These are phyloP conservation scores for Psilanteris sp. DNA, from an alignment of 1,140 invertebrate species.

Conservation along the genomic window DNA sequence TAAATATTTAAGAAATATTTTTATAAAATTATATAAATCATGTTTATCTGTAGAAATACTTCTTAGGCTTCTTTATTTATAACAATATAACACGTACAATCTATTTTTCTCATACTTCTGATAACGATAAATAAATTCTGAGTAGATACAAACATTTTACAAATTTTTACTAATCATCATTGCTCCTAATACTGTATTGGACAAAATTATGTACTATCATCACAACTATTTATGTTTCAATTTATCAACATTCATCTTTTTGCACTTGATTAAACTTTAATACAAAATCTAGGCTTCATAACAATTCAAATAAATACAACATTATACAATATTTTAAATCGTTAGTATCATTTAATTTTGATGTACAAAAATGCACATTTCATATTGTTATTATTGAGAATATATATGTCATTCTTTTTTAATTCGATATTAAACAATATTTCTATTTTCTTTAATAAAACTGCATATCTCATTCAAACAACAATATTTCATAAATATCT, in stretches of 20 bases:
- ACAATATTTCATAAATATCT: constrained; percentile 42
- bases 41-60: constrained; percentile 47
- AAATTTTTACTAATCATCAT: constrained; percentile 45
- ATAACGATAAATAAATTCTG: constrained; percentile 57
- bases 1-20: too few species aligned
- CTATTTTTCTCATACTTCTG: constrained; percentile 47
- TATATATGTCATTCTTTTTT: constrained; percentile 29
- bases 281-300: constrained; percentile 60
- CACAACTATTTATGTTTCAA: constrained; percentile 59
- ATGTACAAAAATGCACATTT: constrained; percentile 50
- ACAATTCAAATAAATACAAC: constrained; percentile 53
- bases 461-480: constrained; percentile 29
- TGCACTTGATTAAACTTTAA: constrained; percentile 53
- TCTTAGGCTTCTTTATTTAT: constrained; percentile 51
- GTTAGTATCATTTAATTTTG: constrained; percentile 33
- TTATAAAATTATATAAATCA: too few species aligned
- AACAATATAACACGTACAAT: constrained; percentile 61
- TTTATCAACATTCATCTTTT: constrained; percentile 51
- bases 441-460: constrained; percentile 21
- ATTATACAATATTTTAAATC: constrained; percentile 40
- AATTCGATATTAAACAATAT: constrained; percentile 20
- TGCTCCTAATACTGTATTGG: constrained; percentile 50
- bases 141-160: constrained; percentile 60
- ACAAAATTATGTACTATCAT: constrained; percentile 54
- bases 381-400: constrained; percentile 15